Evolutionary conservation across 2,797 vertebrate genomes (phyloP).

Genomic region (Ctenosaura bakeri): DNA sequence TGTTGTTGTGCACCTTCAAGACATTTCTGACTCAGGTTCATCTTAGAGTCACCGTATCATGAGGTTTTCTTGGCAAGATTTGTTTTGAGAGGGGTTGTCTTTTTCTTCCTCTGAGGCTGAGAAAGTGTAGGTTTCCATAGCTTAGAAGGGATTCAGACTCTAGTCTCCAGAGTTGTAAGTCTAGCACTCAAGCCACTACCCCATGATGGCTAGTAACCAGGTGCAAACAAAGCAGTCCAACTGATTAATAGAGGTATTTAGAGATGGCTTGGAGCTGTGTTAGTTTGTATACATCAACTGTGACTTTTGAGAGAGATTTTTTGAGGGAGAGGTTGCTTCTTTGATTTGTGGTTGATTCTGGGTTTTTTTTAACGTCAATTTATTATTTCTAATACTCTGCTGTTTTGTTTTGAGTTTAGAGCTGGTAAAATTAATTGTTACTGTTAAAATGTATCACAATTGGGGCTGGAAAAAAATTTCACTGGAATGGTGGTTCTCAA

Average conservation of each 20-base stretch:
- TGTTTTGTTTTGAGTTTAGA: background rate
- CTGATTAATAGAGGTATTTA: background rate
- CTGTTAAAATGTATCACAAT: background rate
- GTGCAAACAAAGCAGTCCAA: background rate
- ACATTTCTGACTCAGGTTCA: no score
- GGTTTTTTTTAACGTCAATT: background rate
- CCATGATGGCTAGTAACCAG: background rate
- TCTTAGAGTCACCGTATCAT: no score
- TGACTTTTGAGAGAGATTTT: background rate
- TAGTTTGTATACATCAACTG: background rate
- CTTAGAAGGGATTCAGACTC: no score
- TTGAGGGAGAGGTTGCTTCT: background rate
- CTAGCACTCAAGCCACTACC: no score
- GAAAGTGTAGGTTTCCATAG: no score
- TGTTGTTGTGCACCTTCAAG: no score
- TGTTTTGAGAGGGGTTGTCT: no score
- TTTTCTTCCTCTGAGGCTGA: no score
- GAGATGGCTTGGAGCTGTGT: background rate
- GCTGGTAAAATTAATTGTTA: background rate
- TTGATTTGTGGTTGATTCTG: background rate
- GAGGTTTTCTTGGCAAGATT: no score
- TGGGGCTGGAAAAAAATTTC: background rate
- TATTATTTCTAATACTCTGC: background rate
- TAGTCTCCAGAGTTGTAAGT: no score
- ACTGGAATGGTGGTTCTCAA: background rate